Evolutionary conservation across 2,888 invertebrate genomes (phyloP), one percentile per base, ranked within the genome.

Genomic region (Ophioninae sp.): DNA sequence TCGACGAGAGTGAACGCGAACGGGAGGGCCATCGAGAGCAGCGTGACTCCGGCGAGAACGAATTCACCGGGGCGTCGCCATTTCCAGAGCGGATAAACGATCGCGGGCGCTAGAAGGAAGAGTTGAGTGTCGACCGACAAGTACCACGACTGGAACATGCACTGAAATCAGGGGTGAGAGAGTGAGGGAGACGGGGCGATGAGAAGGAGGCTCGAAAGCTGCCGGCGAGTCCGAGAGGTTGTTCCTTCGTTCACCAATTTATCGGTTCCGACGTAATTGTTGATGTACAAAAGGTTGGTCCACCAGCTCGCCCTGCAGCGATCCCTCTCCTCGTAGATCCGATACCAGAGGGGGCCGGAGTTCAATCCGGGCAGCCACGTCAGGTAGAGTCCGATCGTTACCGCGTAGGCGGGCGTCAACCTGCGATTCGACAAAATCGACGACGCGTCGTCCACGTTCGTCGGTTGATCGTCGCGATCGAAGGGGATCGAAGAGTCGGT

Each of bases 61-160:
- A 92, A 89, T 79, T 95, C 93, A 0, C 96, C 96, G 64, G 94
- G 85, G 88, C 94, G 94, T 44, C 94, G 93, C 93, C 95, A 95
- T 88, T 94, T 94, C 95, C 96, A 95, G 20, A 96, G 91, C n/a
- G 95, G 94, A 91, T 95, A 96, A 85, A 96, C 95, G 76, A 96
- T 93, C 65, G 95, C 92, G 0, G 96, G 95, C 0, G 96, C 96
- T 64, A 96, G 89, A 88, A 96, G 94, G 92, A 95, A 96, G 73
- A 95, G 89, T 89, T 95, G 95, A 0, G 95, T 95, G 85, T 96
- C 95, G 65, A 95, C 95, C 6, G 94, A 93, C 78, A 96, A 93
- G 88, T 96, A 96, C 96, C 96, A 96, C 0, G 96, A 95, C 91
- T 96, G 96, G 92, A 96, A 96, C 95, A 96, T 96, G 87, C 96